A percentile compares a stretch with the other conserved stretches of the same genome.
phyloP scores from a whole-genome alignment of 2,888 invertebrate species.

The Gandaritis pyraliata region DNA sequence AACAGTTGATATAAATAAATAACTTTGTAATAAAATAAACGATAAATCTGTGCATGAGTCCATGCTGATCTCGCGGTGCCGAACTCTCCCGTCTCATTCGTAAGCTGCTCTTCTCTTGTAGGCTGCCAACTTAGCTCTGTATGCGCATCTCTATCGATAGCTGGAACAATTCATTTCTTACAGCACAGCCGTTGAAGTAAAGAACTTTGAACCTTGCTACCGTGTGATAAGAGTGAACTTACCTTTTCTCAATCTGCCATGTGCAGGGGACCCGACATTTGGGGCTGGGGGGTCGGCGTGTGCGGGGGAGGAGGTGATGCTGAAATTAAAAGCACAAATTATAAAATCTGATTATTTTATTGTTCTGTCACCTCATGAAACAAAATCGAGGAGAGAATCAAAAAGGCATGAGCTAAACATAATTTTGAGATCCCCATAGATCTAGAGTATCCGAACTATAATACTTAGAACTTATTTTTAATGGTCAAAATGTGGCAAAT shows the following conservation, averaged over 20 bases:
- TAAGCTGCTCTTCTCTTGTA: constrained; percentile 67
- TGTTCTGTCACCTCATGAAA: too few species aligned
- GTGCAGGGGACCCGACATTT: constrained; percentile 75
- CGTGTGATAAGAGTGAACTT: constrained; percentile 20
- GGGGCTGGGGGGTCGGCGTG: constrained; percentile 80
- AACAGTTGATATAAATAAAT: constrained; percentile 69
- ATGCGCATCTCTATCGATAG: constrained; percentile 66
- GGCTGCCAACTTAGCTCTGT: constrained; percentile 68
- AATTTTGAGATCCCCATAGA: too few species aligned
- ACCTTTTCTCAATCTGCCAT: constrained; percentile 75
- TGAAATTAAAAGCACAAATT: constrained; percentile 43
- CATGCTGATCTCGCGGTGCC: constrained; percentile 59
- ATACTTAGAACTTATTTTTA: too few species aligned
- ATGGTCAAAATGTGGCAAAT: too few species aligned
- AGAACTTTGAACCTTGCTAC: constrained; percentile 11
- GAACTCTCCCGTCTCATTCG: constrained; percentile 41
- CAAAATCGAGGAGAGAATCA: too few species aligned
- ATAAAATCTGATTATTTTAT: not conserved
- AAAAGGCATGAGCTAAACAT: too few species aligned
- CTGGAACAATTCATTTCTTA: constrained; percentile 53
- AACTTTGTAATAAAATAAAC: constrained; percentile 67
- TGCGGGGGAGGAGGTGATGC: constrained; percentile 81
- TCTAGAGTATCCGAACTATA: too few species aligned
- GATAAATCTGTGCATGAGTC: constrained; percentile 69
- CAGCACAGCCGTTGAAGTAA: not conserved